phyloP scores from a whole-genome alignment of 2,797 vertebrate species.

The Notoglanidium macrostoma region DNA sequence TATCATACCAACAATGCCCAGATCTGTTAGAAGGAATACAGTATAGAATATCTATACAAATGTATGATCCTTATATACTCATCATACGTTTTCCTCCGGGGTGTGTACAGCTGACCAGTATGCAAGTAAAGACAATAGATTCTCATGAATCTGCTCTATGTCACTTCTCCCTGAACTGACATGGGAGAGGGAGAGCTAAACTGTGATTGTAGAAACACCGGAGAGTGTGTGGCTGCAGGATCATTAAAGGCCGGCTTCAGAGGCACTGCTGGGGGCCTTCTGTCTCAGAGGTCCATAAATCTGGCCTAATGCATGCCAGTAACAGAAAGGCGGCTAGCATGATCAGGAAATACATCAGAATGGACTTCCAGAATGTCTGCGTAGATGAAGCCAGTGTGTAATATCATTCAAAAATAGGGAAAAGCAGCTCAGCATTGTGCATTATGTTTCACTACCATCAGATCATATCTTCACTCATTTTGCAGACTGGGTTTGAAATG shows the following conservation, averaged over 20 bases:
- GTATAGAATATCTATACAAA: neutral
- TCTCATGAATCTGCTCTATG: neutral
- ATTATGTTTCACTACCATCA: neutral
- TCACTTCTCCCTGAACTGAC: neutral
- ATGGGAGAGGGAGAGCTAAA: neutral
- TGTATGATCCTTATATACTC: neutral
- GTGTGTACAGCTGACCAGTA: neutral
- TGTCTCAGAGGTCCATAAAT: neutral
- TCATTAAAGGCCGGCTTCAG: constrained; percentile 4
- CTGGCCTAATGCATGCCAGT: neutral
- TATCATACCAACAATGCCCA: neutral
- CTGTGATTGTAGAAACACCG: neutral
- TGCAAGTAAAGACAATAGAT: neutral
- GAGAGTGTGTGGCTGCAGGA: neutral
- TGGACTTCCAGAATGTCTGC: neutral
- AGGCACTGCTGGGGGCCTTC: neutral
- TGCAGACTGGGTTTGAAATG: neutral
- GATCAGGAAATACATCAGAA: neutral
- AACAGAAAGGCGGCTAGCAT: neutral
- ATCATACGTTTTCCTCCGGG: neutral
- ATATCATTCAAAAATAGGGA: neutral
- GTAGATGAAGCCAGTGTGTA: neutral
- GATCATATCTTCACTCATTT: neutral
- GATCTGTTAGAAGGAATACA: neutral
- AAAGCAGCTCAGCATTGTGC: neutral